Conservation (phyloP, 2,797 vertebrate species). For the Natrix natrix region DNA sequence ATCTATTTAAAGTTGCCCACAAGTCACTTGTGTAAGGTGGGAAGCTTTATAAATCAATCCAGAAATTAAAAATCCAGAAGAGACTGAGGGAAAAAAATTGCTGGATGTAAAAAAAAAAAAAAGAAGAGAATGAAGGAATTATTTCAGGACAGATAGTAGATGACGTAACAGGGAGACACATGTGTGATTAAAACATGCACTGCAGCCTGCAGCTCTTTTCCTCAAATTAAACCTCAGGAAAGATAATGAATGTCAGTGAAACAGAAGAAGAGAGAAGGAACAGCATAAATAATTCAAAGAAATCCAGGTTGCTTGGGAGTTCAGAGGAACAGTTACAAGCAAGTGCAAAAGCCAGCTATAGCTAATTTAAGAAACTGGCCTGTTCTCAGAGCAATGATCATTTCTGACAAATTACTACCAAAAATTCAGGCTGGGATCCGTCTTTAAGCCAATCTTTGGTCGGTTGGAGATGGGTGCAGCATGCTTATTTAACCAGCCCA, state of each 20-base stretch:
- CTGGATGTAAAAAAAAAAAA: background rate
- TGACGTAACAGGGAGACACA: rapidly evolving
- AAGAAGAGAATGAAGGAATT: background rate
- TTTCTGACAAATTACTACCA: background rate
- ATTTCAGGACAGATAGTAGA: rapidly evolving
- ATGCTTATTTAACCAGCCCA: background rate
- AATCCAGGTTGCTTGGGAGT: background rate
- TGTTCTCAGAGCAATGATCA: background rate
- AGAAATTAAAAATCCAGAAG: background rate
- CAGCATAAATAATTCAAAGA: background rate
- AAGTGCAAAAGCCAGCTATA: background rate
- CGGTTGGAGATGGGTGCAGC: background rate
- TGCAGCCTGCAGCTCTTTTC: background rate
- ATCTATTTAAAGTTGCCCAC: background rate
- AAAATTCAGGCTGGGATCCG: background rate
- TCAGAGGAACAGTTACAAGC: background rate
- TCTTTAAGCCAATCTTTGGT: background rate
- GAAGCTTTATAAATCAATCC: background rate
- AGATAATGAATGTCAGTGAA: background rate
- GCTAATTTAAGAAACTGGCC: background rate
- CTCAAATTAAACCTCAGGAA: background rate
- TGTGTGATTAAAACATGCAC: background rate
- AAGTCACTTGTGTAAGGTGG: background rate
- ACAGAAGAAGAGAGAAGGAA: background rate
- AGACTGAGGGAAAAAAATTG: background rate